Evolutionary conservation across 2,797 vertebrate genomes (phyloP), one percentile per base, ranked within the genome.

Genomic region (Austrolebias charrua): DNA sequence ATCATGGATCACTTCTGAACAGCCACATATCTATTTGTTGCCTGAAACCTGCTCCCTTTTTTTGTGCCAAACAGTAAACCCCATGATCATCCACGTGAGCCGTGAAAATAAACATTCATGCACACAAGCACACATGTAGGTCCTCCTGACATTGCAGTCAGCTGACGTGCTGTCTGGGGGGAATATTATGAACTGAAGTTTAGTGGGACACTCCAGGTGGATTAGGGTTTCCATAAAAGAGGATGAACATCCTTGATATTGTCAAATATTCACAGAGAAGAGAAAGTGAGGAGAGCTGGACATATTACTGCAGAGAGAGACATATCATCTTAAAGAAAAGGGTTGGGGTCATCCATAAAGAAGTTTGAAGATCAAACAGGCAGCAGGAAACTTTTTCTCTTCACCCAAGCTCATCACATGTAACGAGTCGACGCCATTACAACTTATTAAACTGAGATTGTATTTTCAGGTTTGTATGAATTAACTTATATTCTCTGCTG

Each of bases 221-320:
- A 76, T 86, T 78, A 85, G 52, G 57, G 52, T 16, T 55, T 70
- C 70, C 57, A 82, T 86, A 87, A 90, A 89, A 87, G 84, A 76
- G 69, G 68, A 56, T 16, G 43, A 53, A 18, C 35, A 46, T 35
- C 20, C n/a, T 44, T 46, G 16, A 33, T 51, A 6, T 49, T 60
- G 72, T 73, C 72, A 82, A 75, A 75, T 24, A 14, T 55, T 73
- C 43, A 53, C 52, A 66, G 48, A 62, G 47, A 8, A 66, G 57
- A 59, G 42, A 29, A 79, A 53, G 60, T 3, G 58, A 6, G 9
- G 15, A 38, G 43, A 49, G 11, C 19, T 42, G 13, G 43, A 43
- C 38, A 51, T 10, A n/a, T 9, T 38, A 28, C 44, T 14, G 19
- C 16, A 14, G 1, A 40, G 10, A 51, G 14, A 13, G 9, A 11